phyloP scores from a whole-genome alignment of 2,797 vertebrate species.

The Vireo griseus region DNA sequence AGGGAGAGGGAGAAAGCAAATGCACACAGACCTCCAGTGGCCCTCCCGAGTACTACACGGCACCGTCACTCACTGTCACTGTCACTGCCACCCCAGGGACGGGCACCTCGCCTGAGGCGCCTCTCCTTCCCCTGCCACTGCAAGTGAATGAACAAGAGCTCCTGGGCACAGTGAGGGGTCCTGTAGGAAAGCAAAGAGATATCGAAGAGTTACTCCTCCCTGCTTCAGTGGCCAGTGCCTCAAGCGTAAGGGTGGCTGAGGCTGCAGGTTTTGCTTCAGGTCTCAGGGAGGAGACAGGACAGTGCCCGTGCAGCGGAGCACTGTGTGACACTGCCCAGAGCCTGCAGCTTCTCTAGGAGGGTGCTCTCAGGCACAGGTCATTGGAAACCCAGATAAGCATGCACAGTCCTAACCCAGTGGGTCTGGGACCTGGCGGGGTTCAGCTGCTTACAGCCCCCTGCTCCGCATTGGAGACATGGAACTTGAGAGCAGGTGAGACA shows the following conservation, averaged over 20 bases:
- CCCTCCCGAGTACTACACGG: background rate
- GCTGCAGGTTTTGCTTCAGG: background rate
- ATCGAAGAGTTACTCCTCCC: background rate
- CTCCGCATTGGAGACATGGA: accelerated
- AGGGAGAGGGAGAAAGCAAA: background rate
- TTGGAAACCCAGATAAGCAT: background rate
- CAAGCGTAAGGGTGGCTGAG: background rate
- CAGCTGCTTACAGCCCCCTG: background rate
- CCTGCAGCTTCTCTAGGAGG: background rate
- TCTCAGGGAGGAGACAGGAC: accelerated
- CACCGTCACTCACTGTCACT: accelerated
- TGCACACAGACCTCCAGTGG: constrained; percentile 38
- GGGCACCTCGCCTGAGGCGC: accelerated
- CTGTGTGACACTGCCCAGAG: background rate
- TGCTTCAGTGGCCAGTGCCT: background rate
- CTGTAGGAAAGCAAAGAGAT: background rate
- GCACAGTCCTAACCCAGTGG: accelerated
- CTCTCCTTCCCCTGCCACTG: background rate
- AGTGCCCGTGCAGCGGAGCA: accelerated
- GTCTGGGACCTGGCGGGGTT: background rate
- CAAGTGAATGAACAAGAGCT: background rate
- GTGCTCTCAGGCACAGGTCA: background rate
- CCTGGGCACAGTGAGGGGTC: accelerated
- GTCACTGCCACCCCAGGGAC: background rate
- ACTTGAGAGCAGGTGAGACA: background rate